Evolutionary conservation across 2,888 invertebrate genomes (phyloP), one percentile per base, ranked within the genome.

Genomic region (Pterobdella sp.): DNA sequence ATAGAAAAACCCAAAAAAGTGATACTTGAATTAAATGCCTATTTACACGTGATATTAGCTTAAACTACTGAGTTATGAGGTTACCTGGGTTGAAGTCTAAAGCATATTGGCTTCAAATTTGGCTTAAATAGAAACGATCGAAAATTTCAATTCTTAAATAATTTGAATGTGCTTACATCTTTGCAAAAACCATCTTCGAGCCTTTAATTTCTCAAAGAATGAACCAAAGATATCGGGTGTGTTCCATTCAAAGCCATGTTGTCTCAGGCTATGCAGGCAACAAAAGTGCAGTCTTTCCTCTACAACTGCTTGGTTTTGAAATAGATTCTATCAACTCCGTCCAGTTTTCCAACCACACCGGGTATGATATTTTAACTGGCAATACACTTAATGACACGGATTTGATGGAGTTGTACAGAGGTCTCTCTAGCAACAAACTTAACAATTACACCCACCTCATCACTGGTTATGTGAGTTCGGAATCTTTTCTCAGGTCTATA

Each of bases 261-360:
- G 97, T 98, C 0, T 91, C 90, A 76, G 98, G 98, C 74, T 97
- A 97, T 85, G 97, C 95, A 56, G 98, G 98, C 60, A 98, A 98
- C 83, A 96, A 95, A 86, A 92, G 94, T 86, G 95, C 96, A 68
- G 90, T 92, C 49, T 96, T 96, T 86, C 95, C 97, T 10, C 86
- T 98, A 29, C 97, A 98, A 89, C 86, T 95, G 63, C 86, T 95
- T 74, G 97, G 96, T 3, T 94, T 95, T 85, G 97, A 98, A 85
- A 96, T 97, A 0, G 97, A 98, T 84, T 88, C 90, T 7, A 91
- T 98, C 73, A 98, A 98, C 84, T 96, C 97, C 0, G 98, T 98
- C 0, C 97, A 98, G 83, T 91, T 96, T 81, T 95, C 94, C 10
- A 97, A 95, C 83, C 37, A 32, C n/a, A 4, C 60, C 75, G 76